Base-by-base conservation (phyloP, 2,113 vertebrate species). In the Ursus arctos region DNA sequence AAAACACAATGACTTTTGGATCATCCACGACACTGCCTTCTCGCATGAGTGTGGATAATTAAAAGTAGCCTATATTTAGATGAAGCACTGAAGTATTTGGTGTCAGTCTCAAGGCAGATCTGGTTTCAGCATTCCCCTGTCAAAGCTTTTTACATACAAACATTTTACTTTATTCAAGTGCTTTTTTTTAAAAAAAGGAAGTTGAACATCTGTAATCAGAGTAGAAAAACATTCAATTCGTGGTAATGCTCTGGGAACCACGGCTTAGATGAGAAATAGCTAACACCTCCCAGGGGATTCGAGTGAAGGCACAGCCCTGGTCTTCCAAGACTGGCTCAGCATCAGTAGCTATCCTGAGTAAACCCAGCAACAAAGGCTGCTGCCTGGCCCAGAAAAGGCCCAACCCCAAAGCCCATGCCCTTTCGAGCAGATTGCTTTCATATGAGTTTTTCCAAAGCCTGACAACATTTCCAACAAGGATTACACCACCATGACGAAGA, bases 171-270 rank as follows among this genome's bases (percentile, higher is more conserved):
- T 90, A 92, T 77, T 88, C 24, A 71, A 88, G 47, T 33, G 11
- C 9, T 74, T 71, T 15, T 91, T 84, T 47, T 36, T 77, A 89
- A 85, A 95, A 43, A 43, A 43, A 43, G 43, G 82, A 90, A 96
- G 53, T 14, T n/a, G 21, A 95, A 87, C 95, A 95, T 92, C 87
- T 96, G 90, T 88, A 96, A 98, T 88, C 83, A 94, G 81, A 91
- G 80, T 16, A 93, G 83, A 82, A 93, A 94, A 90, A 61, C 80
- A 92, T 67, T 67, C 33, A 71, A 53, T 87, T 95, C 19, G 36
- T 57, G 86, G 76, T 72, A 86, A 93, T 15, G 79, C 28, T 94
- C 93, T 49, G 76, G 88, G 84, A 97, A 95, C 83, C 63, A 79
- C 72, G 31, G 91, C 63, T 90, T 40, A 24, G 79, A 81, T 40